These are phyloP conservation scores for Linurgus olivaceus DNA, from an alignment of 2,797 vertebrate genomes.

Conservation along the genomic window DNA sequence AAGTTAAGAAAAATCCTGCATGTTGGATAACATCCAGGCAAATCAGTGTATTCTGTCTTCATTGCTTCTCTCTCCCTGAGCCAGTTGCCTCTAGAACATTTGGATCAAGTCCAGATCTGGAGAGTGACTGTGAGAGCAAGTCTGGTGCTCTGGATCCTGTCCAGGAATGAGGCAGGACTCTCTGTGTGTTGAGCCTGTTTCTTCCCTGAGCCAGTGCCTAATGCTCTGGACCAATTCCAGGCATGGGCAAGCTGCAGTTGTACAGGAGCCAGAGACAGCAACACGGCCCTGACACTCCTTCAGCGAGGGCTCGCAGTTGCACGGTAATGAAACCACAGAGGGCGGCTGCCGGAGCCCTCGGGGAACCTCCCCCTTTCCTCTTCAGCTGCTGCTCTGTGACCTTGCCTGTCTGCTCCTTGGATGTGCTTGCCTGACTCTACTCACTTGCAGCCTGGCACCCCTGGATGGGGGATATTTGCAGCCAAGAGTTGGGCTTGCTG, in stretches of 20 bases:
- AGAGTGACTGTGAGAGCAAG: slow-evolving; percentile 27
- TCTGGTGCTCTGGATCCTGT: slow-evolving; percentile 54
- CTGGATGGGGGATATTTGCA: neutral
- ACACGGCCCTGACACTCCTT: slow-evolving; percentile 5
- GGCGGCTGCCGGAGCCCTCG: slow-evolving; percentile 22
- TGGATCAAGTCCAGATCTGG: slow-evolving; percentile 47
- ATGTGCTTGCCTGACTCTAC: neutral
- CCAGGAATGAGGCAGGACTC: neutral
- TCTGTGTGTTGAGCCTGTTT: slow-evolving; percentile 17
- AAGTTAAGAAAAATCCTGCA: neutral
- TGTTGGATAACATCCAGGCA: slow-evolving; percentile 21
- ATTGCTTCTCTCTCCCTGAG: slow-evolving; percentile 35
- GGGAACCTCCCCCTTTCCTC: neutral
- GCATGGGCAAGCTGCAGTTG: slow-evolving; percentile 40
- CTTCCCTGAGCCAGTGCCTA: slow-evolving; percentile 31
- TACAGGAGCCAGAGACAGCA: slow-evolving; percentile 47
- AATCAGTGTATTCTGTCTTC: slow-evolving; percentile 36
- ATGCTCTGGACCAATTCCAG: slow-evolving; percentile 47
- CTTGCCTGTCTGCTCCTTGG: neutral
- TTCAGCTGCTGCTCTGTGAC: neutral
- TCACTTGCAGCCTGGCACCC: neutral
- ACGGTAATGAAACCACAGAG: slow-evolving; percentile 1
- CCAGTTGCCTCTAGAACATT: slow-evolving; percentile 60
- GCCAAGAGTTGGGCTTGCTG: slow-evolving; percentile 8
- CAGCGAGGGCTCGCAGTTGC: neutral